phyloP scores from a whole-genome alignment of 2,113 vertebrate species.

The Psilopsiagon aurifrons region DNA sequence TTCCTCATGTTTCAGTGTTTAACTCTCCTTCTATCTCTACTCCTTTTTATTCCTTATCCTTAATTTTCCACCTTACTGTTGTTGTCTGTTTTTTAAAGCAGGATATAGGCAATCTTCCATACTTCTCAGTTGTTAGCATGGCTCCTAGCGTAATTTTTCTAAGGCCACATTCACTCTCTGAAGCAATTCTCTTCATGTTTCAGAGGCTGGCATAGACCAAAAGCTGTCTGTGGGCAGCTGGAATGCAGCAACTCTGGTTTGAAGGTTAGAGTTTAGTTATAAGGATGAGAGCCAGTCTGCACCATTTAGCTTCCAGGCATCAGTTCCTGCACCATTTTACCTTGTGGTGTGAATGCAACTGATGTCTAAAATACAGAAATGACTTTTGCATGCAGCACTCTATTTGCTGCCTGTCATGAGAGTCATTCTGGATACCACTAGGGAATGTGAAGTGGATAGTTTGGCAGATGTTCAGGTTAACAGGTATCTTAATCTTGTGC shows the following conservation, averaged over 20 bases:
- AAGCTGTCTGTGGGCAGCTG: neutral
- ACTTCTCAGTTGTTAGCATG: neutral
- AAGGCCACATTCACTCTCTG: neutral
- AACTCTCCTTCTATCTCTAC: neutral
- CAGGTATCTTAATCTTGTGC: neutral
- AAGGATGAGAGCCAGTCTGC: neutral
- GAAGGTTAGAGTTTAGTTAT: neutral
- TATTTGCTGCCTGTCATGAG: neutral
- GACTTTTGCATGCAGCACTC: neutral
- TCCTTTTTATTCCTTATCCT: neutral
- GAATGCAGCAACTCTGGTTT: neutral
- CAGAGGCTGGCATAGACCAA: neutral
- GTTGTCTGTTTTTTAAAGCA: neutral
- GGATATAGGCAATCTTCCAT: neutral
- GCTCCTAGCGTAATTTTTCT: neutral
- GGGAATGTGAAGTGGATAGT: neutral
- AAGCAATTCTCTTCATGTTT: neutral
- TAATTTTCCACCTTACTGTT: neutral
- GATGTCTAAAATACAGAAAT: neutral
- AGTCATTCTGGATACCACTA: neutral
- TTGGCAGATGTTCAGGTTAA: neutral
- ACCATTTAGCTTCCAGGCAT: neutral
- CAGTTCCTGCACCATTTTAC: neutral
- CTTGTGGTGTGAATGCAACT: rapidly evolving
- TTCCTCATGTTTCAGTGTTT: neutral